phyloP scores from a whole-genome alignment of 2,113 vertebrate species.

The Chionodraco myersi region DNA sequence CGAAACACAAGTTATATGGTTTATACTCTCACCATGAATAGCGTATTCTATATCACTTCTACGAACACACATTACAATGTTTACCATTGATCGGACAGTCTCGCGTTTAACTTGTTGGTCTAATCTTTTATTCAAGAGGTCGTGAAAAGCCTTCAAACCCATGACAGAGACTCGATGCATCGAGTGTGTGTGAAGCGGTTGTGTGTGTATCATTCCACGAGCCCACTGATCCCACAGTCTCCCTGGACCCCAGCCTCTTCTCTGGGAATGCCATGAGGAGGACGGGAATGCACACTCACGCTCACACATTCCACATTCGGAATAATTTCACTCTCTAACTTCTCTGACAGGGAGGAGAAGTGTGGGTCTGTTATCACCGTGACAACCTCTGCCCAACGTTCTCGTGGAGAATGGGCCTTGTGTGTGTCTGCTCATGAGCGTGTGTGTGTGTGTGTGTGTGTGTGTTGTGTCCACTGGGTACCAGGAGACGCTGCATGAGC shows the following conservation, averaged over 20 bases:
- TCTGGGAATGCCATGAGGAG: constrained; percentile 76
- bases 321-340: constrained; percentile 63
- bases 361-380: constrained; percentile 72
- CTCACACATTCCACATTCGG: constrained; percentile 75
- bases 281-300: constrained; percentile 75
- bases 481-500: constrained; percentile 70
- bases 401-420: constrained; percentile 79
- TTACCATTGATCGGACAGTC: constrained; percentile 27
- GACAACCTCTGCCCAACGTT: constrained; percentile 79
- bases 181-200: constrained; percentile 30
- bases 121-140: constrained; percentile 60
- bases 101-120: constrained; percentile 41
- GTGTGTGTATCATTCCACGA: constrained; percentile 36
- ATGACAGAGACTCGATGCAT: constrained; percentile 23
- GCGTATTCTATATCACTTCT: constrained; percentile 18
- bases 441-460: constrained; percentile 35
- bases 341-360: constrained; percentile 43
- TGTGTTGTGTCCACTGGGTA: constrained; percentile 68
- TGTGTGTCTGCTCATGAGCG: constrained; percentile 53
- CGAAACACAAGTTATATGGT: constrained; percentile 1
- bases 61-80: constrained; percentile 14
- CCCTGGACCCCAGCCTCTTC: constrained; percentile 28
- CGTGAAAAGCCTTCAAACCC: constrained; percentile 32
- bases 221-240: constrained; percentile 15
- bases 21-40: constrained; percentile 15